Evolutionary conservation across 2,888 invertebrate species (phyloP).

Genomic region (Ormia ochracea): DNA sequence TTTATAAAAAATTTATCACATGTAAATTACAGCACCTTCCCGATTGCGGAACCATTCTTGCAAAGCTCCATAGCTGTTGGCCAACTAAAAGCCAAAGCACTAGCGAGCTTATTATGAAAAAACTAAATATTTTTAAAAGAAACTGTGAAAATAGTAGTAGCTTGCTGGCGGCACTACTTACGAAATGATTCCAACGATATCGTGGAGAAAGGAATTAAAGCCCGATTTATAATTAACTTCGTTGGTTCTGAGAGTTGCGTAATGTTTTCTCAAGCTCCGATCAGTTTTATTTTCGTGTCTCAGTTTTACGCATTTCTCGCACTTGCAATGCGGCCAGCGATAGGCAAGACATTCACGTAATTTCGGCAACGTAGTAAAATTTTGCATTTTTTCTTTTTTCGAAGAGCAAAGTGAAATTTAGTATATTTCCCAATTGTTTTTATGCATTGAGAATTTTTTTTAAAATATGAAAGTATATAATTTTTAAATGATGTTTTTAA

Average conservation of each 20-base stretch:
- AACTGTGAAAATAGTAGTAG: not conserved
- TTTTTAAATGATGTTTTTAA: constrained; percentile 48
- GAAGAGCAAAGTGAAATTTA: not conserved
- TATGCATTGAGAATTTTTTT: not conserved
- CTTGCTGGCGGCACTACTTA: constrained; percentile 22
- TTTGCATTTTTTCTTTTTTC: constrained; percentile 43
- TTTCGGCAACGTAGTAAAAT: not conserved
- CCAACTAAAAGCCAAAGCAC: constrained; percentile 69
- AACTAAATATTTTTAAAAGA: constrained; percentile 61
- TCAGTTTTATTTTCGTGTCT: not conserved
- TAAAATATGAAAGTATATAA: not conserved
- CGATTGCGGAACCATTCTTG: constrained; percentile 36
- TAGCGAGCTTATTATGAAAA: constrained; percentile 67
- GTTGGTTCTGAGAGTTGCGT: not conserved
- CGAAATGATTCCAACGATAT: constrained; percentile 59
- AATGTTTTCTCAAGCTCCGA: not conserved
- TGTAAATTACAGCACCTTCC: constrained; percentile 61
- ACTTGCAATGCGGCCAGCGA: constrained; percentile 64
- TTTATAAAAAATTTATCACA: not conserved
- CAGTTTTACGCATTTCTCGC: constrained; percentile 63
- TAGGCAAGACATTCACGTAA: constrained; percentile 21
- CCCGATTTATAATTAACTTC: too few relatives aligned
- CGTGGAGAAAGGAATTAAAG: constrained; percentile 29
- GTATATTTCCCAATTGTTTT: not conserved
- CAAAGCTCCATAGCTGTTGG: constrained; percentile 63